These are phyloP conservation scores for Lypha dubia DNA, from an alignment of 2,888 invertebrate genomes.

Conservation along the genomic window DNA sequence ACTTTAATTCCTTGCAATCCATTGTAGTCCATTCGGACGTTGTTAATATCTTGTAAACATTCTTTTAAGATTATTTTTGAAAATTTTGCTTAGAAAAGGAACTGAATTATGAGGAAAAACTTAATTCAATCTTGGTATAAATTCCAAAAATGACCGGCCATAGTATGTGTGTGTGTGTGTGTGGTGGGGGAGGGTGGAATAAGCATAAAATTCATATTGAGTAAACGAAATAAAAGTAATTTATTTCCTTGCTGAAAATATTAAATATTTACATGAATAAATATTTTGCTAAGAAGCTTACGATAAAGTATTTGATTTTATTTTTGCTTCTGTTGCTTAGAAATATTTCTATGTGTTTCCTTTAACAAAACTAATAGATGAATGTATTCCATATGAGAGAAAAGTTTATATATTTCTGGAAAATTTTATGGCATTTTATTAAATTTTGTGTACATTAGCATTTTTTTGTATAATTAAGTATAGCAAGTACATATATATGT, in stretches of 20 bases:
- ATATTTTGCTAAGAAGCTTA: constrained; percentile 24
- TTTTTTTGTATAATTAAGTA: too few relatives aligned
- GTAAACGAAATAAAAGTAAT: constrained; percentile 20
- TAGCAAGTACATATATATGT: too few relatives aligned
- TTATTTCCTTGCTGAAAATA: background rate
- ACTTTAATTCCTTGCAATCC: constrained; percentile 7
- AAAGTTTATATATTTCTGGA: background rate
- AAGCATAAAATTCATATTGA: background rate
- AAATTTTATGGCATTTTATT: too few relatives aligned
- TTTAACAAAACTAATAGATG: background rate
- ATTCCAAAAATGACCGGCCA: background rate
- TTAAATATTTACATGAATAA: constrained; percentile 8
- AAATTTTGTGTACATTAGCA: too few relatives aligned
- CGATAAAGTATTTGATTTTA: background rate
- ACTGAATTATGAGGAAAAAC: background rate
- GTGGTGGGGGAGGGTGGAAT: too few relatives aligned
- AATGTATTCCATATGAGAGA: background rate
- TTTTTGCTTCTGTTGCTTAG: background rate
- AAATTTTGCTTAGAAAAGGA: background rate
- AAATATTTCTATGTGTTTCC: background rate
- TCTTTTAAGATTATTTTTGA: background rate
- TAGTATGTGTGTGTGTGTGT: too few relatives aligned
- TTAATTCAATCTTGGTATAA: background rate
- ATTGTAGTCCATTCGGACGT: constrained; percentile 5
- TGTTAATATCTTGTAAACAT: background rate